These are phyloP conservation scores for Punctoribates punctum DNA, from an alignment of 2,888 invertebrate genomes.

Conservation along the genomic window DNA sequence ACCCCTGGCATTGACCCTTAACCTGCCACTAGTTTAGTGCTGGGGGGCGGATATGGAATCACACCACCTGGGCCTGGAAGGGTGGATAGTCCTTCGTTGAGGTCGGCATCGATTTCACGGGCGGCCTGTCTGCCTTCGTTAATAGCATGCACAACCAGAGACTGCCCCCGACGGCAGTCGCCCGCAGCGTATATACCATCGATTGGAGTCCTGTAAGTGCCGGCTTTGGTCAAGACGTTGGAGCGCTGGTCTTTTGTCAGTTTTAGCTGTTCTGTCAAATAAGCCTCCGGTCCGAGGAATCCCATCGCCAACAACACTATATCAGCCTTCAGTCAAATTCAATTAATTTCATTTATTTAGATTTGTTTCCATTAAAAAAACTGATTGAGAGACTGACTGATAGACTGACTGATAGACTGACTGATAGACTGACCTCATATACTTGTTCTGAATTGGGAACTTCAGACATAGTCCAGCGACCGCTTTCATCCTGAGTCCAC, in stretches of 20 bases:
- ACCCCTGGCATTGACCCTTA: constrained; percentile 3
- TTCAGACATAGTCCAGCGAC: constrained; percentile 91
- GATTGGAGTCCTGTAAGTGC: constrained; percentile 73
- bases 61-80: constrained; percentile 92
- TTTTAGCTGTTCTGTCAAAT: constrained; percentile 72
- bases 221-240: constrained; percentile 76
- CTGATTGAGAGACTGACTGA: constrained; percentile 47
- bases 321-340: constrained; percentile 61
- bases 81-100: constrained; percentile 64
- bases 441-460: constrained; percentile 67
- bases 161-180: constrained; percentile 98
- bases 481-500: constrained; percentile 86
- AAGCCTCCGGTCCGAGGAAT: constrained; percentile 90
- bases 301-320: constrained; percentile 96
- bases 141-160: constrained; percentile 97
- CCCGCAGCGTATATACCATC: constrained; percentile 90
- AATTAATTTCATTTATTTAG: too few species aligned
- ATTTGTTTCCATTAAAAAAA: constrained; percentile 6
- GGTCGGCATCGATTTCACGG: constrained; percentile 81
- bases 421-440: constrained; percentile 52
- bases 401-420: constrained; percentile 46
- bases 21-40: constrained; percentile 18
- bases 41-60: constrained; percentile 49
- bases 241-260: constrained; percentile 83
- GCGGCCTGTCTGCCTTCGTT: constrained; percentile 96